phyloP scores from a whole-genome alignment of 2,113 vertebrate species.

The Sylvilagus bachmani region DNA sequence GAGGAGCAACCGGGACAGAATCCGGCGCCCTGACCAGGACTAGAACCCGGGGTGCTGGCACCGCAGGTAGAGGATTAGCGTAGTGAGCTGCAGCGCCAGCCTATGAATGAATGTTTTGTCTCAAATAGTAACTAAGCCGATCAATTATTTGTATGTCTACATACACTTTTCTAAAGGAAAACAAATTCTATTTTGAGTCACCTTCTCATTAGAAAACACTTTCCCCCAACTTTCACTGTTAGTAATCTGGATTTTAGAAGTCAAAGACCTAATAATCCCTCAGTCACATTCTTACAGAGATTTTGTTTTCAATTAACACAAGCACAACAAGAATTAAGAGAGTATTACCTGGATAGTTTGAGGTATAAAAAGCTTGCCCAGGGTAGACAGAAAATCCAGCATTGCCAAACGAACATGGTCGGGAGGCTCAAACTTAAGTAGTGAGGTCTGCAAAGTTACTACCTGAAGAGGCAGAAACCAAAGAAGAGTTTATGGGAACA shows the following conservation, averaged over 20 bases:
- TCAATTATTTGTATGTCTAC: background rate
- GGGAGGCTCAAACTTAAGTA: constrained; percentile 87
- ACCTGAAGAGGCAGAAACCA: constrained; percentile 85
- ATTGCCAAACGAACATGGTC: constrained; percentile 90
- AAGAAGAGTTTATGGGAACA: background rate
- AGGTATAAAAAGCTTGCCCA: constrained; percentile 92
- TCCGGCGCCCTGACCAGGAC: too few species aligned
- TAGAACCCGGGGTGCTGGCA: too few species aligned
- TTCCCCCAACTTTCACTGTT: background rate
- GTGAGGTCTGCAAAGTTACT: constrained; percentile 88
- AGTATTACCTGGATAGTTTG: constrained; percentile 91
- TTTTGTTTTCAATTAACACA: background rate
- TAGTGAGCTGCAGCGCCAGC: too few species aligned
- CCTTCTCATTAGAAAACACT: background rate
- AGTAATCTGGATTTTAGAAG: constrained; percentile 27
- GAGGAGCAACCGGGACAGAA: too few species aligned
- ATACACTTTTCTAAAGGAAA: constrained; percentile 11
- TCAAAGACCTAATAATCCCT: background rate
- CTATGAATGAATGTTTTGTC: background rate
- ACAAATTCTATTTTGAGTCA: background rate
- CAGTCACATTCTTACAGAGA: background rate
- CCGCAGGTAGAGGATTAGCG: too few species aligned
- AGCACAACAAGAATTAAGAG: background rate
- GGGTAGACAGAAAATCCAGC: constrained; percentile 91
- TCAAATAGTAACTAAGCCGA: background rate